phyloP scores from a whole-genome alignment of 2,113 vertebrate genomes.

The Axis porcinus region DNA sequence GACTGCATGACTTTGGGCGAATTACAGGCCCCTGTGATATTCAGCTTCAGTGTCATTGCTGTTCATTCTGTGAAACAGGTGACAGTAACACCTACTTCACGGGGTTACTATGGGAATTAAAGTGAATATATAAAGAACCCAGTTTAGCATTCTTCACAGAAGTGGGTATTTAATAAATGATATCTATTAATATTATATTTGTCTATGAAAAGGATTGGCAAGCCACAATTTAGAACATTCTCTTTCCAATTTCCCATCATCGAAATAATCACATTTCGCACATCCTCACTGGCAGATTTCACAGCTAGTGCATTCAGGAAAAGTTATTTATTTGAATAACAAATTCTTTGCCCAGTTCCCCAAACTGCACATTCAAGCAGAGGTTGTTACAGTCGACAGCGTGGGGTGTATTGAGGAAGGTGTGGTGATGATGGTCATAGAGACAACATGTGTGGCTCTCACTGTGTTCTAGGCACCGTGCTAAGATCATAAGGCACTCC shows the following conservation, averaged over 20 bases:
- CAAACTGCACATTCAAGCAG: not conserved
- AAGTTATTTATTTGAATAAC: conserved; percentile 68
- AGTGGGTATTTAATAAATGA: conserved; percentile 54
- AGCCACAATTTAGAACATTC: conserved; percentile 43
- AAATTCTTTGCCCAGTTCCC: conserved; percentile 47
- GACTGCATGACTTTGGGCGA: not conserved
- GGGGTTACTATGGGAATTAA: not conserved
- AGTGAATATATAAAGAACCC: not conserved
- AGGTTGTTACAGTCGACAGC: not conserved
- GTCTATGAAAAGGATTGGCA: conserved; percentile 61
- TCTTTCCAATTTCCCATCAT: conserved; percentile 75
- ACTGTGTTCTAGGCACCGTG: not conserved
- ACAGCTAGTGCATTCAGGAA: conserved; percentile 59
- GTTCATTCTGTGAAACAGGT: not conserved
- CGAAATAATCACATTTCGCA: conserved; percentile 68
- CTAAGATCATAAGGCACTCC: not conserved
- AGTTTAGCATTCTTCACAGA: conserved; percentile 29
- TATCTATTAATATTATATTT: conserved; percentile 69
- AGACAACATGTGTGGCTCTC: not conserved
- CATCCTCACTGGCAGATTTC: conserved; percentile 70
- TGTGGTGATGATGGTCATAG: not conserved
- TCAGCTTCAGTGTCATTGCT: not conserved
- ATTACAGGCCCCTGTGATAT: not conserved
- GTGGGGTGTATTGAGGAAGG: not conserved
- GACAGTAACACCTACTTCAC: not conserved